Conservation (phyloP, 1,140 invertebrate genomes). For the Drosophila pseudoananassae region DNA sequence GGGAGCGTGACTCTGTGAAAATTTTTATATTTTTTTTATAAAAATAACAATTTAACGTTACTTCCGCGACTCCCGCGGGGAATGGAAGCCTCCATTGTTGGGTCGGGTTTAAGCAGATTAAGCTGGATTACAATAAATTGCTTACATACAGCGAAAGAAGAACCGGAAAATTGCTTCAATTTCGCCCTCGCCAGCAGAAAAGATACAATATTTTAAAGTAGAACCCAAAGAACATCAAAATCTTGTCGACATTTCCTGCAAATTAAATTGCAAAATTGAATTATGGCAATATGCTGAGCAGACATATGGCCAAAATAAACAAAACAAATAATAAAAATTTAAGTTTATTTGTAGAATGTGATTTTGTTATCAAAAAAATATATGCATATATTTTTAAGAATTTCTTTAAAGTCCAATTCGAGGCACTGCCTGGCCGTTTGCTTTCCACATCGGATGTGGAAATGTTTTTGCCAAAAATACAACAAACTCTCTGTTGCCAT, state of each 20-base stretch:
- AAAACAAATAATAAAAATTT: constrained; percentile 14
- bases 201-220: constrained; percentile 2
- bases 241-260: constrained; percentile 49
- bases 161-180: constrained; percentile 55
- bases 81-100: constrained; percentile 20
- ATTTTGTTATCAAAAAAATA: constrained; percentile 4
- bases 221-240: constrained; percentile 27
- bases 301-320: constrained; percentile 56
- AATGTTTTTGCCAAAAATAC: constrained; percentile 32
- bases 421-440: constrained; percentile 17
- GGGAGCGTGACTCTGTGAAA: constrained; percentile 45
- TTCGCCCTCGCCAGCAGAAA: constrained; percentile 55
- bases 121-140: constrained; percentile 69
- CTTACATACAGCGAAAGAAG: constrained; percentile 39
- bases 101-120: constrained; percentile 61
- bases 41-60: constrained; percentile 33
- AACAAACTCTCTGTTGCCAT: constrained; percentile 23
- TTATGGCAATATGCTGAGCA: constrained; percentile 62
- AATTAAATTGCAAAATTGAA: constrained; percentile 55
- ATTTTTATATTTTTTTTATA: constrained; percentile 17
- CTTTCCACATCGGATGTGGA: constrained; percentile 19
- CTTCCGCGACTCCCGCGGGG: background rate
- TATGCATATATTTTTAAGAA: too few species aligned
- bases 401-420: background rate
- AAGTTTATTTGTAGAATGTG: too few species aligned